These are phyloP conservation scores for Saccostrea cuccullata DNA, from an alignment of 1,140 invertebrate species.

Conservation along the genomic window DNA sequence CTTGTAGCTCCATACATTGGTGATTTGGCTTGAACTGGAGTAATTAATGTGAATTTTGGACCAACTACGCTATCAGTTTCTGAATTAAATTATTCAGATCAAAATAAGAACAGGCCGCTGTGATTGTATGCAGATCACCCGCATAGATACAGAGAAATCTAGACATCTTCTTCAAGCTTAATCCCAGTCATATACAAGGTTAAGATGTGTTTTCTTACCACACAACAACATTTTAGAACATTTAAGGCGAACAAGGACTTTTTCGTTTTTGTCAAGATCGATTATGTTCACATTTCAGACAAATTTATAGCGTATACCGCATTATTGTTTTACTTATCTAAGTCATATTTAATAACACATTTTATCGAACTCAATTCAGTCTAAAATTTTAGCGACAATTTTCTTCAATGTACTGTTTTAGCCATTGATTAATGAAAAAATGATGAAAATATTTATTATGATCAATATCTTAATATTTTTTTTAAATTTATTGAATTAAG, in stretches of 20 bases:
- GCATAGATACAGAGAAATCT: not conserved
- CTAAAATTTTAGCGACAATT: no score
- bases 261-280: no score
- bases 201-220: not conserved
- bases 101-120: not conserved
- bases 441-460: no score
- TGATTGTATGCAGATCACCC: not conserved
- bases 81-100: constrained; percentile 27
- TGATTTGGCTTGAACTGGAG: not conserved
- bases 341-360: no score
- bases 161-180: not conserved
- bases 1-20: not conserved
- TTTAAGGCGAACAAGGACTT: not conserved
- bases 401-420: no score
- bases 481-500: no score
- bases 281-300: no score
- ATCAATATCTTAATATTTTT: no score
- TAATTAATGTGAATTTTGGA: constrained; percentile 17
- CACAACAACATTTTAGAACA: not conserved
- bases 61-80: constrained; percentile 8
- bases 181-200: not conserved
- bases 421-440: no score
- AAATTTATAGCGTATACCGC: no score
- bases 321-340: no score
- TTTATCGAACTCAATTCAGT: no score